Percentiles rank a stretch among this genome's conserved stretches.
phyloP scores from a whole-genome alignment of 1,140 invertebrate species.

The Steinernema feltiae region DNA sequence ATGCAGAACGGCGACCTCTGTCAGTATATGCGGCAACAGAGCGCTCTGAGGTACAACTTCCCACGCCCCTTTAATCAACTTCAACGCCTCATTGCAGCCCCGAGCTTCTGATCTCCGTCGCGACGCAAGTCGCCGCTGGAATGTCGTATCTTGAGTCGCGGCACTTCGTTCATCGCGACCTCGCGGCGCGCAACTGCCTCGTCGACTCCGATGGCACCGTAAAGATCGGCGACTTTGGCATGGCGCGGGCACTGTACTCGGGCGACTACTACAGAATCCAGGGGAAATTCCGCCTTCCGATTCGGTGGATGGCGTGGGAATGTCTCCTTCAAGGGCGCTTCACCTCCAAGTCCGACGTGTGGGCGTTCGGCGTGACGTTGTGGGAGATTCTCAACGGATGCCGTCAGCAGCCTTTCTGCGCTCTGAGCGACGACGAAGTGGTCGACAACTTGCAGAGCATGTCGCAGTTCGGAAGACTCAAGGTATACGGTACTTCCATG shows the following conservation, averaged over 20 bases:
- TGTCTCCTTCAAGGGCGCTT: slow-evolving; percentile 71
- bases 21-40: slow-evolving; percentile 24
- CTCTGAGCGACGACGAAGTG: slow-evolving; percentile 35
- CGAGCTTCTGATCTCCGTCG: slow-evolving; percentile 41
- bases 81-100: slow-evolving; percentile 32
- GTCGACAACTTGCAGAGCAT: slow-evolving; percentile 37
- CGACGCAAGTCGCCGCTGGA: slow-evolving; percentile 38
- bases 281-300: slow-evolving; percentile 71
- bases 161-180: slow-evolving; percentile 40
- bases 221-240: slow-evolving; percentile 82
- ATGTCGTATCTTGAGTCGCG: slow-evolving; percentile 38
- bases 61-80: not conserved
- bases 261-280: slow-evolving; percentile 80
- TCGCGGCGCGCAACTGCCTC: slow-evolving; percentile 41
- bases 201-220: slow-evolving; percentile 84
- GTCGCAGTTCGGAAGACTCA: slow-evolving; percentile 21
- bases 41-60: slow-evolving; percentile 14
- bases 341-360: slow-evolving; percentile 21
- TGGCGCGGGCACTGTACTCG: slow-evolving; percentile 91
- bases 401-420: slow-evolving; percentile 27
- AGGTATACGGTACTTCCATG: slow-evolving; percentile 20
- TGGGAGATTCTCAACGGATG: slow-evolving; percentile 10
- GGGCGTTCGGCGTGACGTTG: not conserved
- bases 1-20: slow-evolving; percentile 42
- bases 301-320: slow-evolving; percentile 72